Evolutionary conservation across 2,797 vertebrate genomes (phyloP).

Genomic region (Myripristis murdjan): DNA sequence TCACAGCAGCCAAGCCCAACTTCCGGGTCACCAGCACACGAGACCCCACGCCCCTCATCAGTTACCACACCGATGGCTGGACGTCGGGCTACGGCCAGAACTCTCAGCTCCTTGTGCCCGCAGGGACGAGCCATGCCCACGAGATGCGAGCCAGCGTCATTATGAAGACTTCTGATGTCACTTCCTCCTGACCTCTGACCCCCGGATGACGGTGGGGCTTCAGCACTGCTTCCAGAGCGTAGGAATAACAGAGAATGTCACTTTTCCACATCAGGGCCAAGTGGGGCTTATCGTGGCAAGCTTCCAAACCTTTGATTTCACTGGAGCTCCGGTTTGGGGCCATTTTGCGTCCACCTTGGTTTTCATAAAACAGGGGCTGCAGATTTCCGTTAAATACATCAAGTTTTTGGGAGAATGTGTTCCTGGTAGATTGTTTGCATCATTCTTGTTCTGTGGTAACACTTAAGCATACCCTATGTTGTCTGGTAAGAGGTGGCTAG

Average conservation of each 20-base stretch:
- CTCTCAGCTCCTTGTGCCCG: constrained; percentile 63
- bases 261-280: constrained; percentile 25
- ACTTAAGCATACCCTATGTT: constrained; percentile 15
- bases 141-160: constrained; percentile 97
- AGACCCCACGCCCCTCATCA: constrained; percentile 88
- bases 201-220: constrained; percentile 7
- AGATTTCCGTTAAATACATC: not conserved
- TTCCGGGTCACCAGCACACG: constrained; percentile 93
- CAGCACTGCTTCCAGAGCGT: constrained; percentile 26
- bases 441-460: constrained; percentile 36
- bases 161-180: constrained; percentile 96
- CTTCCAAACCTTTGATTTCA: constrained; percentile 31
- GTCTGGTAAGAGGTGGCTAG: too few relatives aligned
- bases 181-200: constrained; percentile 66
- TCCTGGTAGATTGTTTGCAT: not conserved
- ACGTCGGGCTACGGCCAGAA: constrained; percentile 77
- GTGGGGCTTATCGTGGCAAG: constrained; percentile 17
- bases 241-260: constrained; percentile 41
- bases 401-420: not conserved
- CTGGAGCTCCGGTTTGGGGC: constrained; percentile 28
- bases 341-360: constrained; percentile 3
- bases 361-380: constrained; percentile 24
- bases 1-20: constrained; percentile 90
- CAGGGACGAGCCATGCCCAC: constrained; percentile 76
- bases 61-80: constrained; percentile 89